A percentile compares a stretch with the other conserved stretches of the same genome.
These are phyloP conservation scores for Aurelia sp. DNA, from an alignment of 30 jellyfish, hydroid and myxozoan genomes.

Conservation along the genomic window DNA sequence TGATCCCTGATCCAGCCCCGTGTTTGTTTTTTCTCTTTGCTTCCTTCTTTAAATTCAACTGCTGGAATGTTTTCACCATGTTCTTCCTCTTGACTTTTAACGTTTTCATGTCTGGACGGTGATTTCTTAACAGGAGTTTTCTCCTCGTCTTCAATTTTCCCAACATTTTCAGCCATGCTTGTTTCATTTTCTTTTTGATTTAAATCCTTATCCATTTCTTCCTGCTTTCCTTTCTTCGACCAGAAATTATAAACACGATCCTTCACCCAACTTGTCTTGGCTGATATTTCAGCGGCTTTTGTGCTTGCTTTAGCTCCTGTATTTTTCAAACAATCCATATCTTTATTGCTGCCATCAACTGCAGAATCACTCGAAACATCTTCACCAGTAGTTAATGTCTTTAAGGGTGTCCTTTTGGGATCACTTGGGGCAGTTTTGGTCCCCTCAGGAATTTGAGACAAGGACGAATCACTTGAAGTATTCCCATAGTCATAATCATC, in stretches of 20 bases:
- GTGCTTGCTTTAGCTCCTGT: conserved; percentile 57
- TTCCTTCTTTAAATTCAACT: conserved; percentile 45
- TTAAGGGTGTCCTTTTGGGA: neutral
- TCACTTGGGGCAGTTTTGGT: neutral
- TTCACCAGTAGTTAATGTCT: conserved; percentile 9
- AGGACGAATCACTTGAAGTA: neutral
- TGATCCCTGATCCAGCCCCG: conserved; percentile 89
- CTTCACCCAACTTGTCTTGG: conserved; percentile 74
- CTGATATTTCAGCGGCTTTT: conserved; percentile 63
- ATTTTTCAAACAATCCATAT: conserved; percentile 64
- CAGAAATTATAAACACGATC: conserved; percentile 70
- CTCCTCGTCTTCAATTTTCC: neutral
- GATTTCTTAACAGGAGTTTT: conserved; percentile 3
- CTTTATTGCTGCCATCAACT: conserved; percentile 2
- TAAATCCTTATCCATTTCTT: conserved; percentile 22
- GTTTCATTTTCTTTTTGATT: conserved; percentile 7
- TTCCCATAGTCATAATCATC: conserved; percentile 30
- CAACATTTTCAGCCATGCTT: neutral
- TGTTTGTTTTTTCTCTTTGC: conserved; percentile 49
- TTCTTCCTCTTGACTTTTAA: neutral
- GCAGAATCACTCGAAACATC: neutral
- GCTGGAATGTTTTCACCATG: conserved; percentile 10
- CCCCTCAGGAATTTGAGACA: neutral
- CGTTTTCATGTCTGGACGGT: neutral
- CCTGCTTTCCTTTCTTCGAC: conserved; percentile 68